phyloP scores from a whole-genome alignment of 2,113 vertebrate genomes.

The Prinia subflava region DNA sequence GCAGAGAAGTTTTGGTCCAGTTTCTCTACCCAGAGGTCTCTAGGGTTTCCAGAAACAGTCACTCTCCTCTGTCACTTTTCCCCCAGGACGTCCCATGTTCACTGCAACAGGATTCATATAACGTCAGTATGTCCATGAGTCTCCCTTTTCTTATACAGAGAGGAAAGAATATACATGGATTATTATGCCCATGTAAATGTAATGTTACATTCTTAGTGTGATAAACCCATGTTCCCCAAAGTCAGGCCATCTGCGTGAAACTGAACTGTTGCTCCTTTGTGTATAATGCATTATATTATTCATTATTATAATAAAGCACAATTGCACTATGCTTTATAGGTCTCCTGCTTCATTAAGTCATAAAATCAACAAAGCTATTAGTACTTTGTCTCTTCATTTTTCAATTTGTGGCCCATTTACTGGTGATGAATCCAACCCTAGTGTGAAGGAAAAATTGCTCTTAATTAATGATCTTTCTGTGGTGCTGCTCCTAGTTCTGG shows the following conservation, averaged over 20 bases:
- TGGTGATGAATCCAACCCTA: background rate
- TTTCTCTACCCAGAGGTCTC: background rate
- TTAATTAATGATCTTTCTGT: background rate
- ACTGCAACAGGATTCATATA: background rate
- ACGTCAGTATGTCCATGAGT: background rate
- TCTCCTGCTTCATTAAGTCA: background rate
- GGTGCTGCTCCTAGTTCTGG: background rate
- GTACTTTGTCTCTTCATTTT: background rate
- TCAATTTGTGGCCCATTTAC: background rate
- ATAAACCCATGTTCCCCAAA: background rate
- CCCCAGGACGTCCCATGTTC: background rate
- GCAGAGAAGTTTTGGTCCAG: background rate
- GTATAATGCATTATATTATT: background rate
- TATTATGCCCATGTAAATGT: background rate
- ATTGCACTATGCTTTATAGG: background rate
- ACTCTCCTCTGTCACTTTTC: background rate
- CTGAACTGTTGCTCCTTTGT: background rate
- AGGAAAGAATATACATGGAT: background rate
- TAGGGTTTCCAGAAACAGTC: background rate
- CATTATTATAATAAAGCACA: background rate
- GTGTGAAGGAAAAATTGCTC: background rate
- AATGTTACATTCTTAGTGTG: background rate
- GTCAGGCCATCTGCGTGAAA: background rate
- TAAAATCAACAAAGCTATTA: background rate
- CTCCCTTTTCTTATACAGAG: background rate